Conservation (phyloP, 2,797 vertebrate genomes). For the Rhinoraja longicauda region DNA sequence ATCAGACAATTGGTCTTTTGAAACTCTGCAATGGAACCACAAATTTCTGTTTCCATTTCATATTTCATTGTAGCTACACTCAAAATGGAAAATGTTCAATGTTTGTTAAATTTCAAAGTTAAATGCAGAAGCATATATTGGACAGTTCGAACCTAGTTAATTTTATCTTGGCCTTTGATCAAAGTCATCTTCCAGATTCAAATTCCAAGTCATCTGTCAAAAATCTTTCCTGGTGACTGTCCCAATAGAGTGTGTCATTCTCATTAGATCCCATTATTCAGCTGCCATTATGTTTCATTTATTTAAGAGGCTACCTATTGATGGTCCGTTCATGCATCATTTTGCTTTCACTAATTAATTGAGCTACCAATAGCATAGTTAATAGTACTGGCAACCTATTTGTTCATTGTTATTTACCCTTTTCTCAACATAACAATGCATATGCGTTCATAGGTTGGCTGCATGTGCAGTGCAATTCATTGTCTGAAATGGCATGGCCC, state of each 20-base stretch:
- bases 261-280: too few species aligned
- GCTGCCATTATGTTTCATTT: neutral
- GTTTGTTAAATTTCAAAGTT: neutral
- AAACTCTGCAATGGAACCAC: neutral
- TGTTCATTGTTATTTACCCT: neutral
- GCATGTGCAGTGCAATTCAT: neutral
- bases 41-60: neutral
- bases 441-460: neutral
- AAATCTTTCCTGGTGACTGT: neutral
- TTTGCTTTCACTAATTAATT: neutral
- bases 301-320: neutral
- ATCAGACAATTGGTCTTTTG: neutral
- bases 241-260: neutral
- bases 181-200: neutral
- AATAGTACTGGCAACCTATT: neutral
- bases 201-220: neutral
- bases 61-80: neutral
- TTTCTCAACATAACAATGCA: neutral
- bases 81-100: constrained; percentile 10
- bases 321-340: neutral
- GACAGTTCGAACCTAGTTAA: neutral
- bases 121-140: neutral
- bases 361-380: neutral
- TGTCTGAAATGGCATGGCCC: neutral
- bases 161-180: neutral